Evolutionary conservation across 1,140 invertebrate species (phyloP), one percentile per base, ranked within the genome.

Genomic region (Linepithema humile): DNA sequence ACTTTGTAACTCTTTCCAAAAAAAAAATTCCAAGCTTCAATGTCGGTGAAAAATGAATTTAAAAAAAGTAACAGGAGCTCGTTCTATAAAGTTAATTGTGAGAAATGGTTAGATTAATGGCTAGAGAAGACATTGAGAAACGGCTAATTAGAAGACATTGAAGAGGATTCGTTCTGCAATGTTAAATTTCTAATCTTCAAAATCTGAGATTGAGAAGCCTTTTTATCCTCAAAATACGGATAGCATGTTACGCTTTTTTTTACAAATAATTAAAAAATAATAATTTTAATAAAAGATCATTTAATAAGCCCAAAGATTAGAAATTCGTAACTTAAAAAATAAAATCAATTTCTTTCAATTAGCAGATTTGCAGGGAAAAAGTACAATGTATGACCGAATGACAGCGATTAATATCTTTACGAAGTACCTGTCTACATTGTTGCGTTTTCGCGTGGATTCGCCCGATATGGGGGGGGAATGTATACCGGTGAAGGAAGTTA

Each of bases 391-490:
- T n/a, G n/a, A n/a, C n/a, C n/a, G n/a, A n/a, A n/a, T n/a, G n/a
- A n/a, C n/a, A n/a, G 43, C 43, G 15, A 45, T 45, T 45, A 15
- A 12, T 45, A 45, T 45, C 15, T 45, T n/a, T n/a, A n/a, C n/a
- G 43, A 12, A 45, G 43, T 3, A 45, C 15, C 12, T 15, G 43
- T 3, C 43, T 45, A 12, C 43, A 15, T 45, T 45, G 15, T 45
- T 15, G 15, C 43, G 43, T 45, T 45, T 45, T 15, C 29, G 45
- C 29, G 50, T 82, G 75, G 29, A 84, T 87, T 87, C 57, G 43
- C 48, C 10, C 26, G 80, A 80, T 55, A 73, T 32, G 84, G 78
- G 84, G 87, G 78, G 84, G 87, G 69, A 84, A 88, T 62, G 15
- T 50, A 29, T 60, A 55, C 64, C 57, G 57, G 45, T 45, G 48